phyloP scores from a whole-genome alignment of 1,140 invertebrate genomes.

The Leptopilina boulardi region DNA sequence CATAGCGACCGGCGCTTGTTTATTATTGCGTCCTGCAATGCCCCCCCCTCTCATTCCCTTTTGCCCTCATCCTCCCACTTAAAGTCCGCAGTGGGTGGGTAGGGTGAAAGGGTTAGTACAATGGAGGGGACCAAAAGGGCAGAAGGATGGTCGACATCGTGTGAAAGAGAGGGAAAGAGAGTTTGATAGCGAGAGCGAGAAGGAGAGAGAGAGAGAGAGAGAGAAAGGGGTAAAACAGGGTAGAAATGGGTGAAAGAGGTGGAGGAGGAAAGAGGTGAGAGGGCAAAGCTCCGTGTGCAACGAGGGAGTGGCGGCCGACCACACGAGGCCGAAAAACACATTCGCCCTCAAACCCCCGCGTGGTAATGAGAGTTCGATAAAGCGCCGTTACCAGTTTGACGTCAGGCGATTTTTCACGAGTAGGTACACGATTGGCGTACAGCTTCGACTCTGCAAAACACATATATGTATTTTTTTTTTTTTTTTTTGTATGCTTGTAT shows the following conservation, averaged over 20 bases:
- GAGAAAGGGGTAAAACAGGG: constrained; percentile 44
- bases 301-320: constrained; percentile 70
- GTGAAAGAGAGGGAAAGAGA: constrained; percentile 40
- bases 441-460: background rate
- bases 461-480: too few relatives aligned
- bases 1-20: constrained; percentile 74
- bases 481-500: background rate
- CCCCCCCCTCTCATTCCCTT: constrained; percentile 36
- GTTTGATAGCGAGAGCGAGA: constrained; percentile 42
- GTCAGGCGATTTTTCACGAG: constrained; percentile 68
- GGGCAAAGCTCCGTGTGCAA: constrained; percentile 56
- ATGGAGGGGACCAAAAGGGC: constrained; percentile 38
- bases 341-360: constrained; percentile 64
- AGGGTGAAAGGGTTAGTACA: constrained; percentile 36
- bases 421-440: constrained; percentile 47
- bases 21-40: constrained; percentile 74
- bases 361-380: constrained; percentile 76
- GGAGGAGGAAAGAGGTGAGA: constrained; percentile 39
- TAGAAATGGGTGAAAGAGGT: constrained; percentile 31
- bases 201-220: too few relatives aligned
- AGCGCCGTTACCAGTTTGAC: constrained; percentile 74
- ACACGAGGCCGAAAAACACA: constrained; percentile 75
- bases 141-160: constrained; percentile 37
- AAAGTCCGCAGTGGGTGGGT: constrained; percentile 27
- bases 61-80: background rate